phyloP scores from a whole-genome alignment of 2,113 vertebrate species.

The Callorhinus ursinus region DNA sequence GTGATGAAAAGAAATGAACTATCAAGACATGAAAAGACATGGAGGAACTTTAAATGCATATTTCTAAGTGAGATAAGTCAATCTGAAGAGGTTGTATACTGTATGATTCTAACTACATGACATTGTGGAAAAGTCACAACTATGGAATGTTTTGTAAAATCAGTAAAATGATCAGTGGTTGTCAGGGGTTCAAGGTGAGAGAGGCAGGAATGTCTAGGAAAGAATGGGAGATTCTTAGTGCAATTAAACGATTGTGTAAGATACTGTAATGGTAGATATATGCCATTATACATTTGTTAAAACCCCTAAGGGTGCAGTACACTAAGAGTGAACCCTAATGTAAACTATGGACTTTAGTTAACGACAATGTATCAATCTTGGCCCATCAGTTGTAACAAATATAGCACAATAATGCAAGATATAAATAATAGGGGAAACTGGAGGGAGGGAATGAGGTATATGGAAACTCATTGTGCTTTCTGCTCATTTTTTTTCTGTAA shows the following conservation, averaged over 20 bases:
- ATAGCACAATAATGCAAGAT: neutral
- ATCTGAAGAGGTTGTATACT: neutral
- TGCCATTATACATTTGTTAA: neutral
- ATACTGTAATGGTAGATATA: neutral
- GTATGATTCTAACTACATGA: neutral
- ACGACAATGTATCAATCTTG: neutral
- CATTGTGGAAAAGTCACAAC: neutral
- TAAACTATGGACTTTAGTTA: neutral
- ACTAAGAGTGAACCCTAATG: neutral
- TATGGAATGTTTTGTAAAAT: neutral
- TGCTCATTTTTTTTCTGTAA: neutral
- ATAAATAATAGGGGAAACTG: neutral
- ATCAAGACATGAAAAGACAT: neutral
- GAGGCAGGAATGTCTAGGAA: neutral
- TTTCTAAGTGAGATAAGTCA: neutral
- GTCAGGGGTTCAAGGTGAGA: neutral
- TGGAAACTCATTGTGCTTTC: neutral
- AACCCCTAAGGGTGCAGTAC: neutral
- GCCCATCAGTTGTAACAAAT: neutral
- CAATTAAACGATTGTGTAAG: neutral
- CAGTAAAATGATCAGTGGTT: neutral
- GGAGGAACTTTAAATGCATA: too few species aligned
- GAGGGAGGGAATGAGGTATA: neutral
- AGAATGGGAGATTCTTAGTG: neutral
- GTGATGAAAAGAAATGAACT: neutral